Evolutionary conservation across 2,888 invertebrate genomes (phyloP), one percentile per base, ranked within the genome.

Genomic region (Melolontha melolontha): DNA sequence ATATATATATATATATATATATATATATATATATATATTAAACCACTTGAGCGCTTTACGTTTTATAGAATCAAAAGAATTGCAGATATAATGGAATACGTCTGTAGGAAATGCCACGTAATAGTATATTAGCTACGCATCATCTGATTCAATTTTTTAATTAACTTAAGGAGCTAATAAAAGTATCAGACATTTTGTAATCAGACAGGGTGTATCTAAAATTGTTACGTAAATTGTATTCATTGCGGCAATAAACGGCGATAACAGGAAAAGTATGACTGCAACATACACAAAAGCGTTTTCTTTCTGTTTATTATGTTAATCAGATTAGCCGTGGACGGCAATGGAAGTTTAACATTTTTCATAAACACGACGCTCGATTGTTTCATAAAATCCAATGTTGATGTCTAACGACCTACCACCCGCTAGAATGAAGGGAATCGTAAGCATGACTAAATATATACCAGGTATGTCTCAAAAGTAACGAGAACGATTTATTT

Each of bases 151-250:
- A 34, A 34, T 47, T 14, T 44, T 47, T 47, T 17, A 11, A 47
- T 47, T 47, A 47, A 14, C 16, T 14, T 14, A 8, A 47, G 12
- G 14, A 22, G 16, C 47, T 17, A 47, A 47, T 47, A 47, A 47
- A 47, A 14, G 14, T 17, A 47, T 47, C 47, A 14, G 12, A 17
- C 14, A 47, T 47, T 47, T 47, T 47, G 16, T 17, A 47, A 14
- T 47, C n/a, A n/a, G 8, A 8, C 47, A 14, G 47, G 2, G 34
- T 54, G 54, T 65, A 65, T 65, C 65, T 65, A 65, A 65, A 65
- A 29, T 42, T 17, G 41, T 34, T 52, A 22, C 39, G 42, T 65
- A 65, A 65, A 65, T 65, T 65, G 41, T 34, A 52, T 54, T 54
- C 41, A 65, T 54, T 51, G 40, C 54, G 12, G n/a, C 14, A 22